Conservation (phyloP, 2,113 vertebrate species). For the Excalfactoria chinensis region DNA sequence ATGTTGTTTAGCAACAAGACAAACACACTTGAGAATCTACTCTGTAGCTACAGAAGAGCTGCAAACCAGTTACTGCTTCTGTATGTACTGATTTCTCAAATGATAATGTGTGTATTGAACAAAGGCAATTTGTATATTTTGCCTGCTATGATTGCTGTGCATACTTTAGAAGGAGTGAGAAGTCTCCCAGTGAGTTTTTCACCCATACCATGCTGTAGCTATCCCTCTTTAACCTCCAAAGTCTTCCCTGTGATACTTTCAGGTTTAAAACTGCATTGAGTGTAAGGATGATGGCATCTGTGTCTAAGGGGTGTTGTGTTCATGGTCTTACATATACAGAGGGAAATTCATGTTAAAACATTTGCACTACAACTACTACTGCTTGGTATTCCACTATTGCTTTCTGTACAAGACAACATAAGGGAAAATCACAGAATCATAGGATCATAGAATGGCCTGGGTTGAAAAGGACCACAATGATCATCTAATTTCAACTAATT, state of each 20-base stretch:
- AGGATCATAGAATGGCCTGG: too few species aligned
- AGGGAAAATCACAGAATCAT: not conserved
- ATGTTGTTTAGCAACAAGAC: not conserved
- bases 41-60: not conserved
- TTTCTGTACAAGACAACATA: not conserved
- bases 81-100: not conserved
- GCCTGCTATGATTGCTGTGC: not conserved
- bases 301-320: not conserved
- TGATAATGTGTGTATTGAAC: not conserved
- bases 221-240: not conserved
- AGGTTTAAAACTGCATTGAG: not conserved
- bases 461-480: too few species aligned
- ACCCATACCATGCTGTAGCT: not conserved
- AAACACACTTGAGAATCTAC: accelerated
- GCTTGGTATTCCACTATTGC: not conserved
- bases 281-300: not conserved
- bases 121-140: not conserved
- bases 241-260: not conserved
- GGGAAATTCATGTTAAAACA: not conserved
- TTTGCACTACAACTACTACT: not conserved
- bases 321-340: accelerated
- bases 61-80: not conserved
- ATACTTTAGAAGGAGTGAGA: not conserved
- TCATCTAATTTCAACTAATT: too few species aligned
- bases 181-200: not conserved